Conservation (phyloP, 1,140 invertebrate genomes). For the Halyomorpha halys region DNA sequence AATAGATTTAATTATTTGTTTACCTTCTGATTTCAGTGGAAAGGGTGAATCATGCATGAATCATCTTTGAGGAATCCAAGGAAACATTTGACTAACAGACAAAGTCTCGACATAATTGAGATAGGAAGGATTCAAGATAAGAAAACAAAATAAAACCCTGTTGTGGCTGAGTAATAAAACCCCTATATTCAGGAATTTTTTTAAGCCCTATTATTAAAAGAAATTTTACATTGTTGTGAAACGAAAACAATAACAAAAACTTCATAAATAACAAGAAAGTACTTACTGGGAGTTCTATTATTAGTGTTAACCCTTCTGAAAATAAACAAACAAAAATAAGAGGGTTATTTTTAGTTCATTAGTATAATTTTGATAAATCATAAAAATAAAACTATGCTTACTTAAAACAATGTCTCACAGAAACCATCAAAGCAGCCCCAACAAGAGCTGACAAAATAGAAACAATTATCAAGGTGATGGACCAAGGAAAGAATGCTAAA, state of each 20-base stretch:
- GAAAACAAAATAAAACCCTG: too few relatives aligned
- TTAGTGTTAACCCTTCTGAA: slow-evolving; percentile 1
- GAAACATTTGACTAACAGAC: too few relatives aligned
- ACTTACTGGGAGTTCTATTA: too few relatives aligned
- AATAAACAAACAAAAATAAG: neutral
- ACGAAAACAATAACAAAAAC: too few relatives aligned
- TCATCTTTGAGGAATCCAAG: too few relatives aligned
- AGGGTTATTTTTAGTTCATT: neutral
- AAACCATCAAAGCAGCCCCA: slow-evolving; percentile 45
- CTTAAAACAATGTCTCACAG: slow-evolving; percentile 43
- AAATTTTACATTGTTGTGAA: neutral
- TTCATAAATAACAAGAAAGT: too few relatives aligned
- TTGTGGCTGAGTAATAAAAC: too few relatives aligned
- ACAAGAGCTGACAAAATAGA: slow-evolving; percentile 43
- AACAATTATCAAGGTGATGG: slow-evolving; percentile 43
- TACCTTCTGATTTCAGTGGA: neutral
- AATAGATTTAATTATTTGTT: neutral
- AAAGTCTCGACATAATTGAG: too few relatives aligned
- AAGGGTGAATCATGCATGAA: too few relatives aligned
- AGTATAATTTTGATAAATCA: neutral
- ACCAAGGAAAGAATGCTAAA: slow-evolving; percentile 37
- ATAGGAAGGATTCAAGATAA: too few relatives aligned
- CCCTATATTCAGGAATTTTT: too few relatives aligned
- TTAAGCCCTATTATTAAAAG: neutral
- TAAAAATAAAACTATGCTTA: slow-evolving; percentile 31